These are phyloP conservation scores for Triplophysa rosa DNA, from an alignment of 2,113 vertebrate genomes.

Conservation along the genomic window DNA sequence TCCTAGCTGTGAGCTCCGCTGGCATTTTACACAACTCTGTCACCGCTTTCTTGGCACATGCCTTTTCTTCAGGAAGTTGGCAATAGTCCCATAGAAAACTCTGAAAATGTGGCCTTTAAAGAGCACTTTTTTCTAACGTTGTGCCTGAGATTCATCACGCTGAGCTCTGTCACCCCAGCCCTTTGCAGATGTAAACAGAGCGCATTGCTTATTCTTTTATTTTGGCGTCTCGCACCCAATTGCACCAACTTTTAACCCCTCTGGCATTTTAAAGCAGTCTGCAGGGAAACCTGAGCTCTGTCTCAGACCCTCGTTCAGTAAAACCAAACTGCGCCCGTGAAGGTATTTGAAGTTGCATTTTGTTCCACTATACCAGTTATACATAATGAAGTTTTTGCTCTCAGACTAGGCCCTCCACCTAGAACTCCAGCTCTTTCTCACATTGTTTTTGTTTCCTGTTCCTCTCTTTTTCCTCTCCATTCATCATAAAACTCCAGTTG, in stretches of 20 bases:
- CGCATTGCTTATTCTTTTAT: conserved; percentile 59
- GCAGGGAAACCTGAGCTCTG: conserved; percentile 54
- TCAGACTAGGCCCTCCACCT: conserved; percentile 7
- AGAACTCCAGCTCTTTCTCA: conserved; percentile 13
- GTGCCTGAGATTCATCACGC: conserved; percentile 44
- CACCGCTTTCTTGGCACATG: conserved; percentile 37
- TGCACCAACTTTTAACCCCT: conserved; percentile 52
- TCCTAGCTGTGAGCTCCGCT: conserved; percentile 62
- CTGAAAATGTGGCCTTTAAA: conserved; percentile 29
- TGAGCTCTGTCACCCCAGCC: conserved; percentile 37
- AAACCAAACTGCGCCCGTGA: conserved; percentile 37
- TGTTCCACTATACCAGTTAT: conserved; percentile 44
- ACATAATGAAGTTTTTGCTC: conserved; percentile 40
- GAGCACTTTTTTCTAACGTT: conserved; percentile 35
- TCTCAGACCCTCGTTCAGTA: conserved; percentile 50
- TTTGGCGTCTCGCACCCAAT: conserved; percentile 57
- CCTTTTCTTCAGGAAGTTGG: conserved; percentile 39
- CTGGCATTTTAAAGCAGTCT: conserved; percentile 59
- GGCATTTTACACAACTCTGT: conserved; percentile 58
- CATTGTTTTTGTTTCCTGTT: conserved; percentile 45
- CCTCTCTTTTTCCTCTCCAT: conserved; percentile 33
- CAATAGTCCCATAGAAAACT: conserved; percentile 15
- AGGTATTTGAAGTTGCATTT: conserved; percentile 49
- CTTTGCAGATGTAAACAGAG: conserved; percentile 55
- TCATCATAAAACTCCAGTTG: conserved; percentile 47